These are phyloP conservation scores for Zeuzera pyrina DNA, from an alignment of 2,888 invertebrate genomes.

Conservation along the genomic window DNA sequence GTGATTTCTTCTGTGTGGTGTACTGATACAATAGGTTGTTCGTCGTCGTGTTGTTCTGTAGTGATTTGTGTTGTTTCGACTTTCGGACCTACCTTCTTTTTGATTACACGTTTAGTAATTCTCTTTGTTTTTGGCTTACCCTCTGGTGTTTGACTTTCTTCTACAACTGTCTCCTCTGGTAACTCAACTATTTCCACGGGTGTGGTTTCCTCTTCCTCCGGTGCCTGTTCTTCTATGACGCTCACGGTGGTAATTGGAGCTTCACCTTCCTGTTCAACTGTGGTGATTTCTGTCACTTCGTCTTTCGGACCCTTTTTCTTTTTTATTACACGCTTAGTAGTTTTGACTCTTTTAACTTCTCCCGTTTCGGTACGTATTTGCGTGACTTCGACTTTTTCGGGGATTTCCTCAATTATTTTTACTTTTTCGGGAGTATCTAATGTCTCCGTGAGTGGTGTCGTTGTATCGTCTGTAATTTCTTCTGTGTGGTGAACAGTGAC, in stretches of 20 bases:
- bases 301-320: conserved; percentile 17
- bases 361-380: conserved; percentile 5
- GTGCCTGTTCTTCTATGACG: conserved; percentile 16
- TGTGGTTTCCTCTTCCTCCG: conserved; percentile 21
- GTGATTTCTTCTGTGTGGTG: conserved; percentile 17
- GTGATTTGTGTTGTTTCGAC: conserved; percentile 17
- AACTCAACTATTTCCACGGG: conserved; percentile 27
- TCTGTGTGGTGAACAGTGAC: conserved; percentile 41
- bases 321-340: conserved; percentile 20
- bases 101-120: conserved; percentile 35
- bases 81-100: conserved; percentile 37
- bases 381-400: conserved; percentile 5
- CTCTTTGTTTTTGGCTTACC: conserved; percentile 26
- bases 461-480: conserved; percentile 20
- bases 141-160: conserved; percentile 21
- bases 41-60: conserved; percentile 22
- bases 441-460: conserved; percentile 24
- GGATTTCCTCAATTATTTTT: conserved; percentile 3
- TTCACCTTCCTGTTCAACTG: conserved; percentile 39
- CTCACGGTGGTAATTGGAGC: conserved; percentile 28
- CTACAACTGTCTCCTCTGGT: conserved; percentile 30
- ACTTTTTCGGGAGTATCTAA: not conserved
- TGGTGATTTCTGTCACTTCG: conserved; percentile 7
- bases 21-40: conserved; percentile 22
- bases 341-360: conserved; percentile 23